Conservation (phyloP, 92 coral and sea anemone genomes). For the Epizoanthus ramosus region DNA sequence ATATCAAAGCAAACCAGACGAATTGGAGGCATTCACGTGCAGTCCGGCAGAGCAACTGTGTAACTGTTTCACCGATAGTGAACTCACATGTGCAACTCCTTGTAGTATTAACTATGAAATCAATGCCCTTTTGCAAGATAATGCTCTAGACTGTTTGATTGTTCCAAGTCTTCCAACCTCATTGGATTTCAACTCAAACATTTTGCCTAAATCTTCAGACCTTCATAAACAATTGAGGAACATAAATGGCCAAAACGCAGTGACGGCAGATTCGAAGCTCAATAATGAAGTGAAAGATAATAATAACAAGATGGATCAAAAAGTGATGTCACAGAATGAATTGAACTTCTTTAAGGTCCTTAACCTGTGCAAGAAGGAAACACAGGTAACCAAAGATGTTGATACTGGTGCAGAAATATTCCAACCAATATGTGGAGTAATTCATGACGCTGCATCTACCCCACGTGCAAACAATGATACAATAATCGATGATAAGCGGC, state of each 20-base stretch:
- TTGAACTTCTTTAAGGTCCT: not conserved
- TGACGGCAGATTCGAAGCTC: not conserved
- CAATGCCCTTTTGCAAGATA: not conserved
- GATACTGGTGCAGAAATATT: not conserved
- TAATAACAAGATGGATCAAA: not conserved
- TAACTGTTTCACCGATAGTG: not conserved
- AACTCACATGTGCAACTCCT: not conserved
- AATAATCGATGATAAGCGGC: no score
- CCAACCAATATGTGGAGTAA: no score
- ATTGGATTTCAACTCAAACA: not conserved
- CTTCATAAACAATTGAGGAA: not conserved
- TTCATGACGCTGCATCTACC: no score
- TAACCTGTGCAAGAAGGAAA: not conserved
- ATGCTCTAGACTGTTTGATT: not conserved
- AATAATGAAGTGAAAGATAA: not conserved
- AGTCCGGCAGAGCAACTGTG: conserved; percentile 6
- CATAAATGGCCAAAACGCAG: not conserved
- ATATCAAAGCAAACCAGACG: not conserved
- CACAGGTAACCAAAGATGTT: not conserved
- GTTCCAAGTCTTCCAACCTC: not conserved
- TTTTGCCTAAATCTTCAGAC: not conserved
- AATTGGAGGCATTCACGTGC: conserved; percentile 18
- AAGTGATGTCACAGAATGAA: not conserved
- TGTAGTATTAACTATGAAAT: not conserved
- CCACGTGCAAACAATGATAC: no score